phyloP scores from a whole-genome alignment of 2,113 vertebrate genomes.

The Silurus asotus region DNA sequence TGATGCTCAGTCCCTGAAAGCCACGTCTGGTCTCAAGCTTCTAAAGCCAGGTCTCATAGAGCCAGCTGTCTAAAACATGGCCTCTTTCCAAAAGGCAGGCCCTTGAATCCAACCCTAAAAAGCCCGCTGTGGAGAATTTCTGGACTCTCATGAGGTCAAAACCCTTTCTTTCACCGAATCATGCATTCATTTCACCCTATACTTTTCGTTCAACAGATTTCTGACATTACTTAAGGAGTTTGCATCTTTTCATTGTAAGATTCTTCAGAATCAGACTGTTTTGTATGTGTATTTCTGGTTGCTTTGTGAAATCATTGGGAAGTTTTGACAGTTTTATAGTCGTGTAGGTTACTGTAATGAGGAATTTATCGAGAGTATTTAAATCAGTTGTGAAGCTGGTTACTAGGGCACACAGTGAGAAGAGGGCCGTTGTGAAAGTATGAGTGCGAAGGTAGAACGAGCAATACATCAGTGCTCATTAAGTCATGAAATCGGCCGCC shows the following conservation, averaged over 20 bases:
- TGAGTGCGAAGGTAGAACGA: not conserved
- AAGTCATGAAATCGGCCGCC: not conserved
- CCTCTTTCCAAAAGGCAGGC: not conserved
- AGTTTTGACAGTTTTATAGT: not conserved
- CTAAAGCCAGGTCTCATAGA: not conserved
- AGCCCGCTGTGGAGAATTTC: not conserved
- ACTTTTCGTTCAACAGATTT: not conserved
- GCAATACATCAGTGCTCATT: slow-evolving; percentile 2
- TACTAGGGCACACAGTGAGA: not conserved
- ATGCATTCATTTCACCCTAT: not conserved
- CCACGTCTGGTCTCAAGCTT: not conserved
- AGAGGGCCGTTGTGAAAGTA: not conserved
- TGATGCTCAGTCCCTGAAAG: not conserved
- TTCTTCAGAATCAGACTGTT: not conserved
- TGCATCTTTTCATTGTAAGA: slow-evolving; percentile 22
- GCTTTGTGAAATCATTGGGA: not conserved
- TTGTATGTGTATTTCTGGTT: not conserved
- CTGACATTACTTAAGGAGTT: not conserved
- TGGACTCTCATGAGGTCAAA: not conserved
- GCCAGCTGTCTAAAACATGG: not conserved
- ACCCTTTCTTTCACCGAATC: not conserved
- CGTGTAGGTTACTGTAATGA: slow-evolving; percentile 10
- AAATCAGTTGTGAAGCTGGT: slow-evolving; percentile 1
- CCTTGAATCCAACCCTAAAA: not conserved
- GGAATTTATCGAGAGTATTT: not conserved